These are phyloP conservation scores for Hetaerina titia DNA, from an alignment of 2,888 invertebrate genomes.

Conservation along the genomic window DNA sequence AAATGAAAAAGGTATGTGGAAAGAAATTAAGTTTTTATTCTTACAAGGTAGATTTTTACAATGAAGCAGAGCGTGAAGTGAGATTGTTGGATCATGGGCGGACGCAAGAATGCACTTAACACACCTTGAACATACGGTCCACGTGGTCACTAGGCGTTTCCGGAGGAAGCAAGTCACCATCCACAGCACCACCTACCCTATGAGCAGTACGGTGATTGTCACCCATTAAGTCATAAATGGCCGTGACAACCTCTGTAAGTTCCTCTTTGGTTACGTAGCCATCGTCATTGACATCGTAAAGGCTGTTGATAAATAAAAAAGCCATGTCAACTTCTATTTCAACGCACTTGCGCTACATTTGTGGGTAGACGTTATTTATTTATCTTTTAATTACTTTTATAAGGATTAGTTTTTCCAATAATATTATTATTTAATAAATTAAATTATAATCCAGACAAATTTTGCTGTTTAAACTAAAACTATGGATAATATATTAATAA, in stretches of 20 bases:
- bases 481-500: too few relatives aligned
- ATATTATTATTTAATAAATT: too few relatives aligned
- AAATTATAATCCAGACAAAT: too few relatives aligned
- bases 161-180: constrained; percentile 74
- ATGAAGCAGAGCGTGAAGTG: not conserved
- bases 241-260: constrained; percentile 77
- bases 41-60: too few relatives aligned
- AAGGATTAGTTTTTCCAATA: too few relatives aligned
- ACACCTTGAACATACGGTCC: constrained; percentile 78
- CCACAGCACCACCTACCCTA: constrained; percentile 73
- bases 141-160: constrained; percentile 78
- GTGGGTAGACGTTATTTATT: too few relatives aligned
- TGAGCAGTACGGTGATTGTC: constrained; percentile 69
- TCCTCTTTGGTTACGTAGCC: constrained; percentile 79
- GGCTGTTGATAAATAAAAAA: constrained; percentile 73
- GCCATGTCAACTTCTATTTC: not conserved
- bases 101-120: not conserved
- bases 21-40: too few relatives aligned
- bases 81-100: constrained; percentile 29
- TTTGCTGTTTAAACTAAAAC: too few relatives aligned
- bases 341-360: too few relatives aligned
- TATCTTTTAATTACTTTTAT: too few relatives aligned
- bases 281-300: constrained; percentile 79
- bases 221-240: constrained; percentile 79
- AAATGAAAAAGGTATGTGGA: too few relatives aligned